Evolutionary conservation across 1,140 invertebrate genomes (phyloP).

Genomic region (Lamellibrachia luymesi): DNA sequence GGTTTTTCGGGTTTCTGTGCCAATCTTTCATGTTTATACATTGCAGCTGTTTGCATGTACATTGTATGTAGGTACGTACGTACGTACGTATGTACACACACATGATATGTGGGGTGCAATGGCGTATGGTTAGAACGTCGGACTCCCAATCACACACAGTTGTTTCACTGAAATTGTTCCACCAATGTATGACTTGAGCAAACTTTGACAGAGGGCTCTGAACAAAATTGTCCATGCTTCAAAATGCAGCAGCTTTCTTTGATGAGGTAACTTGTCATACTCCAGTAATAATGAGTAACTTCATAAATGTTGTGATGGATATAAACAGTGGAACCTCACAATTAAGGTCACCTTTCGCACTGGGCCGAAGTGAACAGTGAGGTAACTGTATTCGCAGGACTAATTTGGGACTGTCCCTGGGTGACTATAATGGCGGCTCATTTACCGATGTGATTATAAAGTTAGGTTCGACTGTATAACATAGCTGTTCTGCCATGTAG

Average conservation of each 20-base stretch:
- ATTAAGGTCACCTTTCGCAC: no score
- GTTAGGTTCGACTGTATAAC: background rate
- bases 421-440: no score
- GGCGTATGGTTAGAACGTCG: no score
- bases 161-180: background rate
- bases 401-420: no score
- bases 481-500: constrained; percentile 57
- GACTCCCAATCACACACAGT: background rate
- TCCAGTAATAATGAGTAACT: background rate
- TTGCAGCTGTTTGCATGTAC: no score
- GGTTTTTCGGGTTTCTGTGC: no score
- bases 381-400: no score
- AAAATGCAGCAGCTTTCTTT: background rate
- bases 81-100: background rate
- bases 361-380: no score
- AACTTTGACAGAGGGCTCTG: background rate
- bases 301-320: no score
- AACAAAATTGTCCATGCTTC: background rate
- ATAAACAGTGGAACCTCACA: no score
- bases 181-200: background rate
- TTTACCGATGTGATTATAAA: no score
- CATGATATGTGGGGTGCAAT: background rate
- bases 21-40: no score
- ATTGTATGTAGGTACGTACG: background rate
- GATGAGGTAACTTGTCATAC: background rate